These are phyloP conservation scores for Salminus brasiliensis DNA, from an alignment of 2,113 vertebrate genomes.

Conservation along the genomic window DNA sequence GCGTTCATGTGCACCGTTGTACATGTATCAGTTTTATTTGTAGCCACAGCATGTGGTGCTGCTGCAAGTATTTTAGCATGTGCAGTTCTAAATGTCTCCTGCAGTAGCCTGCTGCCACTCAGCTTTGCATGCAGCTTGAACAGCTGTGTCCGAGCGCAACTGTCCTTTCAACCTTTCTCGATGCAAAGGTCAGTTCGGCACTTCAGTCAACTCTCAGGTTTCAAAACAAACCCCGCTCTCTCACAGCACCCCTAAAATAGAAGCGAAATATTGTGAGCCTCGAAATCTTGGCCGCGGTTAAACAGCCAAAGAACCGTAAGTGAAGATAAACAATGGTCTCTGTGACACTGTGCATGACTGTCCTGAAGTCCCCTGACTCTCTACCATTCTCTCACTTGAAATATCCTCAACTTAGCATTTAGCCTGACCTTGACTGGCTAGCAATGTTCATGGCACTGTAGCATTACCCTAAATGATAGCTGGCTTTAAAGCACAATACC, in stretches of 20 bases:
- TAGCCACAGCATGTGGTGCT: background rate
- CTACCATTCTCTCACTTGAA: slow-evolving; percentile 17
- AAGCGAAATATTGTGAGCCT: slow-evolving; percentile 38
- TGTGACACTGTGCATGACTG: slow-evolving; percentile 12
- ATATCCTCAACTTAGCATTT: slow-evolving; percentile 7
- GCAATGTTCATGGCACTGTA: slow-evolving; percentile 24
- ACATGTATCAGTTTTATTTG: background rate
- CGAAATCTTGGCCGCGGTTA: slow-evolving; percentile 29
- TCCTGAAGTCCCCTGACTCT: no score
- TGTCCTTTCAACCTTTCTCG: slow-evolving; percentile 59
- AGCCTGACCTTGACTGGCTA: background rate
- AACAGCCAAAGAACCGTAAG: slow-evolving; percentile 29
- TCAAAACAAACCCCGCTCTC: slow-evolving; percentile 71
- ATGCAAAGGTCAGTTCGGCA: slow-evolving; percentile 68
- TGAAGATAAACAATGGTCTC: slow-evolving; percentile 15
- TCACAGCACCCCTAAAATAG: slow-evolving; percentile 47
- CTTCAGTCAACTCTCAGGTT: slow-evolving; percentile 60
- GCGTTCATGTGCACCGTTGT: background rate
- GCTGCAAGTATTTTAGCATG: slow-evolving; percentile 1
- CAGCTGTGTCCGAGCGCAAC: slow-evolving; percentile 66
- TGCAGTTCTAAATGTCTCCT: slow-evolving; percentile 12
- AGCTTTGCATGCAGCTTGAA: slow-evolving; percentile 23
- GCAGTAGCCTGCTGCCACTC: background rate
- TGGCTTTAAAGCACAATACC: slow-evolving; percentile 44
- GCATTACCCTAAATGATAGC: slow-evolving; percentile 46